Evolutionary conservation across 2,113 vertebrate species (phyloP).

Genomic region (Arenaria interpres): DNA sequence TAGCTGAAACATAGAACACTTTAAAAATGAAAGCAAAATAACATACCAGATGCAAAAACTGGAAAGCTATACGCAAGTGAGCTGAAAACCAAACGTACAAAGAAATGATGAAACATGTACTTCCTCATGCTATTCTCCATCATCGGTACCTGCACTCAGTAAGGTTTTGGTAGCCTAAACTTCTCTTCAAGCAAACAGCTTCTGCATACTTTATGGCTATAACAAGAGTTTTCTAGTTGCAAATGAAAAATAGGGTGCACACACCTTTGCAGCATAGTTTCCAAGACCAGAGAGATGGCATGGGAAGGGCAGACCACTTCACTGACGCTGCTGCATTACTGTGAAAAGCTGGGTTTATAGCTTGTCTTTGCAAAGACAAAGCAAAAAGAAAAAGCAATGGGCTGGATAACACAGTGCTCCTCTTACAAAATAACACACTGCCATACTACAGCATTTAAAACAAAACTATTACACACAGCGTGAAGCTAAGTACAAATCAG

Average conservation of each 20-base stretch:
- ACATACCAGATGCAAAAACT: conserved; percentile 53
- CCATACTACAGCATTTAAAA: not conserved
- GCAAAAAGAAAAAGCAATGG: not conserved
- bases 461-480: accelerated
- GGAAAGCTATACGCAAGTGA: conserved; percentile 36
- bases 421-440: not conserved
- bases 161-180: not conserved
- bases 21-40: conserved; percentile 43
- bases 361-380: not conserved
- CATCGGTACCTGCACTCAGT: not conserved
- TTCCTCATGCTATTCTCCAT: not conserved
- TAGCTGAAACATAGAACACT: conserved; percentile 25
- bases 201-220: not conserved
- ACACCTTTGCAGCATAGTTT: not conserved
- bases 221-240: not conserved
- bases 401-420: not conserved
- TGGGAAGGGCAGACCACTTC: not conserved
- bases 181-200: not conserved
- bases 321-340: not conserved
- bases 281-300: not conserved
- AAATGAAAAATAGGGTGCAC: not conserved
- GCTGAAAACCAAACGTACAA: not conserved
- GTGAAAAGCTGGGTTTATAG: not conserved
- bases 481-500: not conserved
- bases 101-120: not conserved